Base-by-base conservation (phyloP, 2,113 vertebrate species). In the Heterocephalus glaber region DNA sequence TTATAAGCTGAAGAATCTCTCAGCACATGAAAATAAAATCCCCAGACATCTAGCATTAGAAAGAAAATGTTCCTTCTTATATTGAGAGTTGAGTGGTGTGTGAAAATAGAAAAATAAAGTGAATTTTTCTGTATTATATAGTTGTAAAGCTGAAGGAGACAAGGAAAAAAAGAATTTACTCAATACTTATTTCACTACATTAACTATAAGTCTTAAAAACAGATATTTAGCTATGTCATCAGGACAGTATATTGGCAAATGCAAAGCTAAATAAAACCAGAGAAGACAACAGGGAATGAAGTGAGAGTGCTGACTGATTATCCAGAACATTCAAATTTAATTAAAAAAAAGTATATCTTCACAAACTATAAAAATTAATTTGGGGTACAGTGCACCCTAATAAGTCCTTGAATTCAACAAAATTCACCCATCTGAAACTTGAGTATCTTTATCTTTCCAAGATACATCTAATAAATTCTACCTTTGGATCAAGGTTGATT, bases 271-370 rank as follows among this genome's bases (percentile, higher is more conserved):
- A 44, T 95, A 90, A 97, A 97, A 97, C 97, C 17, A 54, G 86
- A 97, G 90, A 58, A 89, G 72, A 93, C 82, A 63, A 86, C 96
- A 94, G 94, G 92, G 91, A 97, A 76, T 47, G 86, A n/a, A 97
- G 97, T 97, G 96, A 95, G 95, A 96, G 96, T 80, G 30, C 20
- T 87, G 56, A 91, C 82, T 86, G 92, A 90, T 96, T 97, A 77
- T 90, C 92, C 72, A 70, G 89, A 97, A 92, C 38, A 95, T 95
- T 97, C 49, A 91, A 41, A 65, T 89, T 76, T 17, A 95, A 95
- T 38, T 10, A 56, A 56, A 83, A 93, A 93, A 68, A 38, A 96
- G 97, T 96, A 79, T 93, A 90, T 97, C 93, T 97, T 95, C 60
- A 60, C 19, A 6, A 70, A 38, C 1, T 56, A 61, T 89, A 85